phyloP scores from a whole-genome alignment of 1,140 invertebrate genomes.

The Spodoptera frugiperda region DNA sequence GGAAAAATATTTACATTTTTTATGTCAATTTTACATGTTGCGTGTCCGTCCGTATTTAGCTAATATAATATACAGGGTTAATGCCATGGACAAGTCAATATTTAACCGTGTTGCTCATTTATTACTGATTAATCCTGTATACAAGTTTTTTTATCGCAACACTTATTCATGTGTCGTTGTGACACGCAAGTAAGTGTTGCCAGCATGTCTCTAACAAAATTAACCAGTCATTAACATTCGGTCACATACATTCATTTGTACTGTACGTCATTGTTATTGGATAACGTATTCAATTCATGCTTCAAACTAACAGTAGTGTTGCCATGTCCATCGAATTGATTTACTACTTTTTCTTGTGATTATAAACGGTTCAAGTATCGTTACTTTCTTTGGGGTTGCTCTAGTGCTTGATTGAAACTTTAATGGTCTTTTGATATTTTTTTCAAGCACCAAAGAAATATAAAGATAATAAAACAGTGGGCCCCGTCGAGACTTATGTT shows the following conservation, averaged over 20 bases:
- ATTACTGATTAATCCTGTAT: conserved; percentile 22
- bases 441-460: conserved; percentile 3
- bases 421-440: neutral
- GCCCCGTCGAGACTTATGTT: too few relatives aligned
- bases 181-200: conserved; percentile 13
- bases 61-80: conserved; percentile 14
- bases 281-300: conserved; percentile 33
- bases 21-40: conserved; percentile 25
- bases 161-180: conserved; percentile 20
- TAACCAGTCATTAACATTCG: conserved; percentile 44
- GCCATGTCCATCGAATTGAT: conserved; percentile 18
- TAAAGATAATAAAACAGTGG: too few relatives aligned
- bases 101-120: neutral
- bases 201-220: conserved; percentile 39
- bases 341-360: conserved; percentile 3
- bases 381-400: neutral
- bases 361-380: neutral
- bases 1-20: conserved; percentile 30
- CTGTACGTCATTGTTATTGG: conserved; percentile 17
- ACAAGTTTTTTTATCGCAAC: neutral
- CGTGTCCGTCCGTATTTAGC: conserved; percentile 34
- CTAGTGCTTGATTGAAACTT: neutral
- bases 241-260: conserved; percentile 20
- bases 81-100: neutral
- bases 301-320: conserved; percentile 45